These are phyloP conservation scores for Elephantulus edwardii DNA, from an alignment of 2,113 vertebrate genomes.

Conservation along the genomic window DNA sequence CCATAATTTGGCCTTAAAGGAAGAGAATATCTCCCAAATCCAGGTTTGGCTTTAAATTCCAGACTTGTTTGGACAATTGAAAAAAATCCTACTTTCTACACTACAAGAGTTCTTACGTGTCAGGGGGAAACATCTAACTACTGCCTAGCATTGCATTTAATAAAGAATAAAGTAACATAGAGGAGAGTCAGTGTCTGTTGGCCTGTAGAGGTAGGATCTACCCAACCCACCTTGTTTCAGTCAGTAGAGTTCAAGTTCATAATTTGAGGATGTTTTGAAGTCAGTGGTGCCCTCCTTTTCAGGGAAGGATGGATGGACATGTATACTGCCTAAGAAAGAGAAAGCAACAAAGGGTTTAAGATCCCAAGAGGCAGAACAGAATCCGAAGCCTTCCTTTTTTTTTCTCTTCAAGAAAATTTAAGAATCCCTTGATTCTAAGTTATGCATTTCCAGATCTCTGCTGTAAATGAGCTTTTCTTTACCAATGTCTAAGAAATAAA, in stretches of 20 bases:
- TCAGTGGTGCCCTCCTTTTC: not conserved
- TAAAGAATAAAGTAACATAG: not conserved
- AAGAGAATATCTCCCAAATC: not conserved
- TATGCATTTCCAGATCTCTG: not conserved
- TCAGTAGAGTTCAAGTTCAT: not conserved
- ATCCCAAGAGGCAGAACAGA: not conserved
- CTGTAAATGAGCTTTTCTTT: constrained; percentile 4
- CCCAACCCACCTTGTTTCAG: not conserved
- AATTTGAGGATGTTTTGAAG: not conserved
- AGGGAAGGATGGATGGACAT: not conserved
- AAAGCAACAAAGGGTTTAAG: not conserved
- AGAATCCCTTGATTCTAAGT: not conserved
- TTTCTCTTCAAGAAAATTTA: not conserved
- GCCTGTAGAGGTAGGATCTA: not conserved
- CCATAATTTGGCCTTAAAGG: not conserved
- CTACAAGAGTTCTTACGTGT: too few relatives aligned
- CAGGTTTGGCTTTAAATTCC: not conserved
- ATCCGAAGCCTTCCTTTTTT: constrained; percentile 22
- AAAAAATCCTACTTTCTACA: not conserved
- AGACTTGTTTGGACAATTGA: not conserved
- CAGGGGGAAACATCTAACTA: not conserved
- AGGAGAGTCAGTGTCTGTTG: not conserved
- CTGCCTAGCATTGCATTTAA: not conserved
- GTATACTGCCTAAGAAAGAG: not conserved
- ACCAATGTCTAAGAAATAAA: not conserved